Evolutionary conservation across 2,113 vertebrate genomes (phyloP).

Genomic region (Ahaetulla prasina): DNA sequence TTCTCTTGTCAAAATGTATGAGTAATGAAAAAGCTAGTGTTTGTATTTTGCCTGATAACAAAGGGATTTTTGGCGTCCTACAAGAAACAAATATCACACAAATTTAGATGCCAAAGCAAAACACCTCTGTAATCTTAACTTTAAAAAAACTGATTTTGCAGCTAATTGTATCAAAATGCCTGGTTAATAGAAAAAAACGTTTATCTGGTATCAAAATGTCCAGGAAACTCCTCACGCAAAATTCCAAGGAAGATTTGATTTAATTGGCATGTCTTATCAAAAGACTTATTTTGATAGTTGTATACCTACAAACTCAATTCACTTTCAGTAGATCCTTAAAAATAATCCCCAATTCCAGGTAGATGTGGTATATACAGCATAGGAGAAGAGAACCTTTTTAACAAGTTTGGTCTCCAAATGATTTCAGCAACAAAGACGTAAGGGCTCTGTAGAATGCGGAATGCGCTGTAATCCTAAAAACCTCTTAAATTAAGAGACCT

Average conservation of each 20-base stretch:
- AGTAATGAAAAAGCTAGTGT: neutral
- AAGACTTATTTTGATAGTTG: neutral
- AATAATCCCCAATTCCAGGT: neutral
- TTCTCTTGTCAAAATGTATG: neutral
- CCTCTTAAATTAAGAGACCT: neutral
- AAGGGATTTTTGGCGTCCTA: neutral
- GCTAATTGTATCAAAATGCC: neutral
- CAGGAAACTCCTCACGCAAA: neutral
- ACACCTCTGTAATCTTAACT: neutral
- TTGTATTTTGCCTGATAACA: neutral
- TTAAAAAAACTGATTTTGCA: neutral
- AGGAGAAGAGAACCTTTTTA: neutral
- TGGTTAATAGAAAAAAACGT: neutral
- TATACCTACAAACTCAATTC: neutral
- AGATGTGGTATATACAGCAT: neutral
- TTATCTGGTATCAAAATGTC: neutral
- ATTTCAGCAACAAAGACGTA: neutral
- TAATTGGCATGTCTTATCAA: neutral
- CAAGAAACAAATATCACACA: neutral
- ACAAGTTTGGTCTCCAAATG: neutral
- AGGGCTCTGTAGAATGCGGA: neutral
- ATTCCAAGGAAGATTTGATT: neutral
- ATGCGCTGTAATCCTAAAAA: neutral
- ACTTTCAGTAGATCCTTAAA: neutral
- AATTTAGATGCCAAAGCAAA: neutral